Evolutionary conservation across 2,797 vertebrate genomes (phyloP).

Genomic region (Gambelia wislizenii): DNA sequence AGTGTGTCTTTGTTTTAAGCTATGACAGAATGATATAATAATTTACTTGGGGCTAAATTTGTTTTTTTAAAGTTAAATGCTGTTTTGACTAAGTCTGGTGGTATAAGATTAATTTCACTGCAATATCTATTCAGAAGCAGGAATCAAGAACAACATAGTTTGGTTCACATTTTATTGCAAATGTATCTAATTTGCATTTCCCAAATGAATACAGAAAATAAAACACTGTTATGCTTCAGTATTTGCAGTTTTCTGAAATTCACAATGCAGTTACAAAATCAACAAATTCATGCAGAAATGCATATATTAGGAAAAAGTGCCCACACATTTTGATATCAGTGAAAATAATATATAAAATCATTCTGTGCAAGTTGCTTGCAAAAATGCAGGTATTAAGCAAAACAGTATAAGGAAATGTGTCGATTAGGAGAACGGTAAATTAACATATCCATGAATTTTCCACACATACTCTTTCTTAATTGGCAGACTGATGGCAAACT

Average conservation of each 20-base stretch:
- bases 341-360: not conserved
- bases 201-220: not conserved
- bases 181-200: not conserved
- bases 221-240: not conserved
- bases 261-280: not conserved
- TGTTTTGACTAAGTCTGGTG: not conserved
- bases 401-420: not conserved
- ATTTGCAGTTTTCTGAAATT: not conserved
- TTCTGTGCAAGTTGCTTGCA: not conserved
- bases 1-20: constrained; percentile 4
- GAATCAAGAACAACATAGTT: not conserved
- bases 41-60: not conserved
- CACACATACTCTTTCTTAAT: not conserved
- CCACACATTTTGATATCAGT: not conserved
- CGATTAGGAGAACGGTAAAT: not conserved
- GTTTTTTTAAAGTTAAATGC: not conserved
- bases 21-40: constrained; percentile 6
- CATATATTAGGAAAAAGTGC: not conserved
- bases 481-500: not conserved
- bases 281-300: not conserved
- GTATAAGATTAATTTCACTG: not conserved
- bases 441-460: not conserved
- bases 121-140: not conserved
- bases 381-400: not conserved
- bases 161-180: not conserved